phyloP scores from a whole-genome alignment of 2,113 vertebrate genomes.

The Hyla sarda region DNA sequence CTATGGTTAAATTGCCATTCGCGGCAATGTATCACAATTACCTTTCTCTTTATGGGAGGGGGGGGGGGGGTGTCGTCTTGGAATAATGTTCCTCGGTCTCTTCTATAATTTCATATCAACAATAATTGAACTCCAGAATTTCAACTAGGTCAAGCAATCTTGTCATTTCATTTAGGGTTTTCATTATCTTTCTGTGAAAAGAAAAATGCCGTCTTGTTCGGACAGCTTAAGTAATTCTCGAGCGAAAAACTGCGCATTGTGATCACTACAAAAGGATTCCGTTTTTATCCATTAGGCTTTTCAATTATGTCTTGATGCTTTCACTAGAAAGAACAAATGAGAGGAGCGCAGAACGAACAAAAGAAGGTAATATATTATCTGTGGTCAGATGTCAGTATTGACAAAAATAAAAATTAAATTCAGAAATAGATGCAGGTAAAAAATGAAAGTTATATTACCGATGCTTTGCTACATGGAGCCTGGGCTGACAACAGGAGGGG shows the following conservation, averaged over 20 bases:
- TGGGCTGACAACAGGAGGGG: conserved; percentile 3
- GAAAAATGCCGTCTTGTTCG: conserved; percentile 78
- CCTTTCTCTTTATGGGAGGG: conserved; percentile 10
- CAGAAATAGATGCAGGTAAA: conserved; percentile 66
- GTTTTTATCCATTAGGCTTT: conserved; percentile 77
- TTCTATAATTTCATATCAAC: conserved; percentile 66
- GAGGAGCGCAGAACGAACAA: conserved; percentile 59
- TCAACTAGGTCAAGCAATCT: conserved; percentile 74
- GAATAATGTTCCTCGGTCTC: conserved; percentile 41
- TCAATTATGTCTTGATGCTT: conserved; percentile 73
- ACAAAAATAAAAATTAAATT: conserved; percentile 72
- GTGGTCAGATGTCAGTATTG: conserved; percentile 73
- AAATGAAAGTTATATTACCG: conserved; percentile 66
- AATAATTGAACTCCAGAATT: conserved; percentile 67
- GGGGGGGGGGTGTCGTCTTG: conserved; percentile 40
- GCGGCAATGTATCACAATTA: conserved; percentile 32
- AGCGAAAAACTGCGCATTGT: conserved; percentile 71
- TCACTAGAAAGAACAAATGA: conserved; percentile 64
- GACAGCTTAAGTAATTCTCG: conserved; percentile 75
- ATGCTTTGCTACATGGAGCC: no score
- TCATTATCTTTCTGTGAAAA: conserved; percentile 75
- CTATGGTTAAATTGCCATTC: conserved; percentile 28
- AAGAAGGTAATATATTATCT: conserved; percentile 71
- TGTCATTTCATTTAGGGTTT: conserved; percentile 79
- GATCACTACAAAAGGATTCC: conserved; percentile 73